A percentile compares a stretch with the other conserved stretches of the same genome.
Evolutionary conservation across 1,140 invertebrate species (phyloP).

Genomic region (Agrypnia vestita): DNA sequence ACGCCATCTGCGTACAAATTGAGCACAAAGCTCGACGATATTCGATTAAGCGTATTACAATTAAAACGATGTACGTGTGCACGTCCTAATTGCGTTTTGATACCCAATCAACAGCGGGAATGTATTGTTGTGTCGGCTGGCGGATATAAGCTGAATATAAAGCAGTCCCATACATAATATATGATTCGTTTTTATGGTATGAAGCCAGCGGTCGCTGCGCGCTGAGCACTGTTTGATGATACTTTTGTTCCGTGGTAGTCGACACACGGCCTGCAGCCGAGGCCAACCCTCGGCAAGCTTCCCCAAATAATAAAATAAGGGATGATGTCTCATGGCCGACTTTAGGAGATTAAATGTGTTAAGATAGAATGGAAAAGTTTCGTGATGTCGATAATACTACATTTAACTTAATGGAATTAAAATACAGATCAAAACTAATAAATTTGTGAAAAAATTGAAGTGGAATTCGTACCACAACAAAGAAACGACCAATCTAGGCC

Average conservation of each 20-base stretch:
- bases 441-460: too few species aligned
- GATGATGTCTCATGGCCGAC: too few species aligned
- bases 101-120: constrained; percentile 60
- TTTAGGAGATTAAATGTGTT: too few species aligned
- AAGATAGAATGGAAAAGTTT: too few species aligned
- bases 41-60: constrained; percentile 57
- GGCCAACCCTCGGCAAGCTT: constrained; percentile 11
- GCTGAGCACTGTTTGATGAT: constrained; percentile 61
- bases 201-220: constrained; percentile 42
- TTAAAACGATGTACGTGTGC: constrained; percentile 44
- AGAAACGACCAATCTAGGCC: too few species aligned
- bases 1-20: constrained; percentile 28
- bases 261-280: constrained; percentile 6
- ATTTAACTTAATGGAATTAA: too few species aligned
- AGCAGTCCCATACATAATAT: constrained; percentile 61
- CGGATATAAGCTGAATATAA: constrained; percentile 59
- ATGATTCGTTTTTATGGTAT: constrained; percentile 57
- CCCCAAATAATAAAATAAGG: not conserved
- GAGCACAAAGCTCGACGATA: constrained; percentile 49
- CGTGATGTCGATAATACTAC: too few species aligned
- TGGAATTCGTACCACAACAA: too few species aligned
- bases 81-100: constrained; percentile 55
- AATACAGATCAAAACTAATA: too few species aligned
- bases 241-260: constrained; percentile 54
- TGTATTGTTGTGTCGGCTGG: constrained; percentile 45